Conservation (phyloP, 2,113 vertebrate genomes). For the Takifugu flavidus region DNA sequence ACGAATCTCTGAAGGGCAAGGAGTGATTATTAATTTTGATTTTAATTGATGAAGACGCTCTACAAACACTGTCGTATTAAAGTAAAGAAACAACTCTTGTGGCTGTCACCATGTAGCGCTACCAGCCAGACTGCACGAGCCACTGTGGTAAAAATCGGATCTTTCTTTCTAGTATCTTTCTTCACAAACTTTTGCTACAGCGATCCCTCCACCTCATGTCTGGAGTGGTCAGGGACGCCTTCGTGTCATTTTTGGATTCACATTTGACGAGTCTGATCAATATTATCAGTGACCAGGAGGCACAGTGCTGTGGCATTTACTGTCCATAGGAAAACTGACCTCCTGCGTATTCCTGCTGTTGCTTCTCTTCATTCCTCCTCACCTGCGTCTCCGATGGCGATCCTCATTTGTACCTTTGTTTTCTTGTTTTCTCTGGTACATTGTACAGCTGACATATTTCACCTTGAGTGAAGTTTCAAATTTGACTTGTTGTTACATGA, state of each 20-base stretch:
- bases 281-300: conserved; percentile 2
- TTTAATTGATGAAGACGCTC: too few relatives aligned
- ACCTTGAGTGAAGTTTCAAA: conserved; percentile 41
- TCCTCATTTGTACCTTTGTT: conserved; percentile 12
- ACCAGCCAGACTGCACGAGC: too few relatives aligned
- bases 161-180: too few relatives aligned
- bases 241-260: conserved; percentile 45
- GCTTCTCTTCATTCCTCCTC: conserved; percentile 46
- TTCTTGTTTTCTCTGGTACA: conserved; percentile 46
- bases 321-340: conserved; percentile 32
- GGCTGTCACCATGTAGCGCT: too few relatives aligned
- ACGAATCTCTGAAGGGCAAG: too few relatives aligned
- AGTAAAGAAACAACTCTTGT: too few relatives aligned
- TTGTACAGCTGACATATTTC: conserved; percentile 66
- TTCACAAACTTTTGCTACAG: too few relatives aligned
- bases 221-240: conserved; percentile 55
- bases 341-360: conserved; percentile 43
- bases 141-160: too few relatives aligned
- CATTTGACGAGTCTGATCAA: conserved; percentile 1
- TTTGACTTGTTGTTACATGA: conserved; percentile 43
- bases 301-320: conserved; percentile 48
- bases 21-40: too few relatives aligned
- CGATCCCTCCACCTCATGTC: conserved; percentile 48
- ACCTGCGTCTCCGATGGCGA: conserved; percentile 2
- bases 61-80: too few relatives aligned